These are phyloP conservation scores for Morpho helenor DNA, from an alignment of 2,888 invertebrate genomes.

Conservation along the genomic window DNA sequence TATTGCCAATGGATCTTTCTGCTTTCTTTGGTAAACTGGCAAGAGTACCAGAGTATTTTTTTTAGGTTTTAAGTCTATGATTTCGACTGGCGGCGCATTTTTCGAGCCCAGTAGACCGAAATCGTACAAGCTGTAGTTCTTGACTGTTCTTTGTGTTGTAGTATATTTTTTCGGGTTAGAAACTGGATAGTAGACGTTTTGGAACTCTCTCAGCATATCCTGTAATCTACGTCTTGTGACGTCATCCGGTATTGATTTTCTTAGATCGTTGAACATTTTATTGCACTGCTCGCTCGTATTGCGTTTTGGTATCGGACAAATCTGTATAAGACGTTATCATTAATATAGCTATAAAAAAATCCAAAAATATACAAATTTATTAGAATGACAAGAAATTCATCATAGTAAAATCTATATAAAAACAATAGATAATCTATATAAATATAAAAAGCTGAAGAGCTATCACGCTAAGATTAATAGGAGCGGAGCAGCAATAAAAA, in stretches of 20 bases:
- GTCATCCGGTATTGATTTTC: conserved; percentile 33
- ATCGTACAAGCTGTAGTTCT: conserved; percentile 28
- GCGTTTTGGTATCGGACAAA: conserved; percentile 51
- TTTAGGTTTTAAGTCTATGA: conserved; percentile 44
- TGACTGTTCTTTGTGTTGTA: conserved; percentile 37
- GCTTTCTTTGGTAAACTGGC: conserved; percentile 50
- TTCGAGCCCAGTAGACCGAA: conserved; percentile 44
- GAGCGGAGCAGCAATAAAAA: too few species aligned
- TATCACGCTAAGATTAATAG: too few species aligned
- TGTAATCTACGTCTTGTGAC: conserved; percentile 11
- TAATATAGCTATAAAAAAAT: conserved; percentile 18
- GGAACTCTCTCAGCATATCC: not conserved
- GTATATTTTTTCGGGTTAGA: not conserved
- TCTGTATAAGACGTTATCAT: conserved; percentile 38
- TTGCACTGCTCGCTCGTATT: conserved; percentile 43
- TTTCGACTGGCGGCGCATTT: conserved; percentile 42
- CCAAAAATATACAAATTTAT: too few species aligned
- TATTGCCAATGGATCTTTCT: conserved; percentile 25
- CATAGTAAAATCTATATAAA: too few species aligned
- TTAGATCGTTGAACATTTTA: conserved; percentile 43
- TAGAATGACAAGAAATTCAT: too few species aligned
- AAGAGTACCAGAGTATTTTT: conserved; percentile 41
- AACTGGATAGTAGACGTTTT: not conserved
- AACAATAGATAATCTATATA: too few species aligned
- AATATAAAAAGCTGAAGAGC: too few species aligned